Percentiles rank a stretch among this genome's conserved stretches.
These are phyloP conservation scores for Spodoptera littoralis DNA, from an alignment of 2,888 invertebrate species.

Conservation along the genomic window DNA sequence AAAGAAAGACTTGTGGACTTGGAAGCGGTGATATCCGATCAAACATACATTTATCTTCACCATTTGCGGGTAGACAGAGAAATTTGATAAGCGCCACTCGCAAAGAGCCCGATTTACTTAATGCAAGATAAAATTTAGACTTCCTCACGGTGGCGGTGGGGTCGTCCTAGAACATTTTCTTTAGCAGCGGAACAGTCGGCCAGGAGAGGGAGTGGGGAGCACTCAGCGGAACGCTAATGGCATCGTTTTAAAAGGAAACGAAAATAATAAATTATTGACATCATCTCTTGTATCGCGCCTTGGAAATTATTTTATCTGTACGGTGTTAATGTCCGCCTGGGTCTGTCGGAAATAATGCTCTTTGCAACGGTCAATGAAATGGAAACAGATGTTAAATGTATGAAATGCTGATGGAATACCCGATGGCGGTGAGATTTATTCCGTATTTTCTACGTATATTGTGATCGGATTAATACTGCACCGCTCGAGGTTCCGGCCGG, in stretches of 20 bases:
- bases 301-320: slow-evolving; percentile 73
- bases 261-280: slow-evolving; percentile 87
- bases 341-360: slow-evolving; percentile 71
- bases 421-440: slow-evolving; percentile 59
- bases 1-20: slow-evolving; percentile 49
- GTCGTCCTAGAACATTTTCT: slow-evolving; percentile 73
- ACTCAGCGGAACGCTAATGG: slow-evolving; percentile 81
- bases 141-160: slow-evolving; percentile 67
- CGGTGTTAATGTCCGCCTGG: slow-evolving; percentile 52
- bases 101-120: slow-evolving; percentile 69
- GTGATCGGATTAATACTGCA: slow-evolving; percentile 44
- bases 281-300: slow-evolving; percentile 74
- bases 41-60: slow-evolving; percentile 60
- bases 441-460: slow-evolving; percentile 38
- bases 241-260: slow-evolving; percentile 80
- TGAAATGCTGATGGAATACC: slow-evolving; percentile 70
- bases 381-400: slow-evolving; percentile 76
- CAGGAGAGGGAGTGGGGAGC: slow-evolving; percentile 68
- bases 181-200: slow-evolving; percentile 74
- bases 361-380: slow-evolving; percentile 74
- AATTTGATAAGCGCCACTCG: slow-evolving; percentile 71
- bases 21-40: slow-evolving; percentile 58
- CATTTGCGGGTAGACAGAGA: slow-evolving; percentile 54
- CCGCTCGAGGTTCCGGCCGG: background rate
- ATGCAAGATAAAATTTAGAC: slow-evolving; percentile 74